Evolutionary conservation across 2,113 vertebrate genomes (phyloP), one percentile per base, ranked within the genome.

Genomic region (Callithrix jacchus): DNA sequence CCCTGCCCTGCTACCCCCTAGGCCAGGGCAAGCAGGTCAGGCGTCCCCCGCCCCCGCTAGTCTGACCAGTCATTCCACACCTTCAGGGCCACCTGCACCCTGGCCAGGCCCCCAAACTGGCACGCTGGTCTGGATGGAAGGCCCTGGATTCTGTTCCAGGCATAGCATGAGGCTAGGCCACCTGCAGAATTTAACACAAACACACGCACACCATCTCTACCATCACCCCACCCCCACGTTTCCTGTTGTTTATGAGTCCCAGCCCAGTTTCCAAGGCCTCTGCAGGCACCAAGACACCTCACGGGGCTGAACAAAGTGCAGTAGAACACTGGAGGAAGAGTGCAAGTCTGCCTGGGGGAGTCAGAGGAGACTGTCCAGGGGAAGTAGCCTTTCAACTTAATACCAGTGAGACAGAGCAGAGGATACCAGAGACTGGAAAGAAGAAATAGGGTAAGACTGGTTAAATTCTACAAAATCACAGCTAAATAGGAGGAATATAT

Each of bases 21-120:
- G 96, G 96, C 83, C 92, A 96, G 89, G 84, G 91, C 97, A 93
- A 61, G 92, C 92, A 95, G 97, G 87, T 93, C 96, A 96, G 95
- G 37, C 27, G 0, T 89, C 90, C 54, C 66, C 90, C 71, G 92
- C 42, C 61, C 35, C 87, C 18, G 1, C 76, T 73, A 64, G 76
- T 90, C 92, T 86, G 93, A 91, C 90, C 90, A 77, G 92, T 90
- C 92, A 84, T 89, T 64, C 74, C 37, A 32, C 4, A 90, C 37
- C 73, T 93, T 27, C 70, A 35, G 32, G 84, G 80, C 84, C 56
- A 71, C 77, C n/a, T 81, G 42, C 17, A 8, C 52, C 40, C 37
- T 87, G 56, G 45, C n/a, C 6, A 21, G 61, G 25, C 42, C 54
- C 58, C 80, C 42, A 73, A 5, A 54, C 90, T 61, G 95, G 54